A percentile compares a stretch with the other conserved stretches of the same genome.
Evolutionary conservation across 1,140 invertebrate species (phyloP).

Genomic region (Danaus melanippus): DNA sequence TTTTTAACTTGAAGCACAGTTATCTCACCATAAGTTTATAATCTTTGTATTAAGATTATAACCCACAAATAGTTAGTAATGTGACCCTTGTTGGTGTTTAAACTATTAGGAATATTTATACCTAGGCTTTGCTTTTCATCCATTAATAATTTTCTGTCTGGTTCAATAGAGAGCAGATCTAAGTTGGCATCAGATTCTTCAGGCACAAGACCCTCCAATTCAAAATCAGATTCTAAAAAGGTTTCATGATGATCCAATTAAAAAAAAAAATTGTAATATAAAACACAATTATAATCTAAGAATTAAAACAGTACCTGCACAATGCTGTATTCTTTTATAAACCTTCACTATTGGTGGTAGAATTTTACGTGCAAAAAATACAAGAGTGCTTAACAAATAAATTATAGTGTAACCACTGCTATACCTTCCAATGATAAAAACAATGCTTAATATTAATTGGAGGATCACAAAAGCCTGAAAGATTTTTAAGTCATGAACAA

Average conservation of each 20-base stretch:
- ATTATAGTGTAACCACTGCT: slow-evolving; percentile 47
- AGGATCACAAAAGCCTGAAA: slow-evolving; percentile 60
- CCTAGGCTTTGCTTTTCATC: slow-evolving; percentile 61
- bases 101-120: slow-evolving; percentile 17
- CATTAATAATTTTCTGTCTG: slow-evolving; percentile 34
- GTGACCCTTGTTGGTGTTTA: neutral
- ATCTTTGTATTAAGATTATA: neutral
- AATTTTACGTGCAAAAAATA: slow-evolving; percentile 41
- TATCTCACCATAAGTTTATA: neutral
- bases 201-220: slow-evolving; percentile 56
- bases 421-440: slow-evolving; percentile 48
- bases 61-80: slow-evolving; percentile 6
- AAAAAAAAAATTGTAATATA: neutral
- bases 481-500: slow-evolving; percentile 7
- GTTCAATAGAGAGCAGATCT: slow-evolving; percentile 52
- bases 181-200: slow-evolving; percentile 51
- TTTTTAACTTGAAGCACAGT: too few species aligned
- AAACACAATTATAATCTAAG: too few species aligned
- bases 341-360: slow-evolving; percentile 36
- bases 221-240: slow-evolving; percentile 51
- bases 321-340: slow-evolving; percentile 46
- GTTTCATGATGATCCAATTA: neutral
- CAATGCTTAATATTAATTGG: slow-evolving; percentile 42
- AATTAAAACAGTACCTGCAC: slow-evolving; percentile 40
- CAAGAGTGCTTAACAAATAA: slow-evolving; percentile 39